These are phyloP conservation scores for Lypha dubia DNA, from an alignment of 2,888 invertebrate genomes.

Conservation along the genomic window DNA sequence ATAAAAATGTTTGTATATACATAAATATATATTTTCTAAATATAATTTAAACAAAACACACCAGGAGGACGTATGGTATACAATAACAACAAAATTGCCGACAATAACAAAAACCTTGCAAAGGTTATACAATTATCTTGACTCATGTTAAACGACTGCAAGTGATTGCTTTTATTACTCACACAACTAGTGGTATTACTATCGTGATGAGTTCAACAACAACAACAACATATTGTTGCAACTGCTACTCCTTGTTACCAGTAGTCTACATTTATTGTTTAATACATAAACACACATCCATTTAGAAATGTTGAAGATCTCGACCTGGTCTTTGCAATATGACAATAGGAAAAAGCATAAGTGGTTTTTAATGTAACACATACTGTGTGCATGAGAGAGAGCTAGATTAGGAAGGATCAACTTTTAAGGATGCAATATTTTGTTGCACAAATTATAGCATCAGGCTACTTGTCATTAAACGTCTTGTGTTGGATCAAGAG, in stretches of 20 bases:
- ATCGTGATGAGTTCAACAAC: neutral
- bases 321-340: neutral
- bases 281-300: neutral
- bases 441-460: neutral
- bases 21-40: slow-evolving; percentile 4
- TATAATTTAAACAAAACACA: slow-evolving; percentile 37
- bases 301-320: neutral
- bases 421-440: neutral
- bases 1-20: too few relatives aligned
- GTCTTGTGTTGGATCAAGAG: neutral
- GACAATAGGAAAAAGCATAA: slow-evolving; percentile 14
- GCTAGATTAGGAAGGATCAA: neutral
- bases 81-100: slow-evolving; percentile 7
- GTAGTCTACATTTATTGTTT: slow-evolving; percentile 8
- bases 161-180: slow-evolving; percentile 27
- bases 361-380: neutral
- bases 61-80: slow-evolving; percentile 29
- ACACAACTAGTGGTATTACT: slow-evolving; percentile 4
- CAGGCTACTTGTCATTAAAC: neutral
- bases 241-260: neutral
- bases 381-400: neutral
- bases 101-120: slow-evolving; percentile 21
- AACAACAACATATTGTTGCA: slow-evolving; percentile 10
- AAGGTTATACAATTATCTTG: slow-evolving; percentile 30
- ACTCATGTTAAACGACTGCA: slow-evolving; percentile 22